phyloP scores from a whole-genome alignment of 1,140 invertebrate genomes.

The Diprion similis region DNA sequence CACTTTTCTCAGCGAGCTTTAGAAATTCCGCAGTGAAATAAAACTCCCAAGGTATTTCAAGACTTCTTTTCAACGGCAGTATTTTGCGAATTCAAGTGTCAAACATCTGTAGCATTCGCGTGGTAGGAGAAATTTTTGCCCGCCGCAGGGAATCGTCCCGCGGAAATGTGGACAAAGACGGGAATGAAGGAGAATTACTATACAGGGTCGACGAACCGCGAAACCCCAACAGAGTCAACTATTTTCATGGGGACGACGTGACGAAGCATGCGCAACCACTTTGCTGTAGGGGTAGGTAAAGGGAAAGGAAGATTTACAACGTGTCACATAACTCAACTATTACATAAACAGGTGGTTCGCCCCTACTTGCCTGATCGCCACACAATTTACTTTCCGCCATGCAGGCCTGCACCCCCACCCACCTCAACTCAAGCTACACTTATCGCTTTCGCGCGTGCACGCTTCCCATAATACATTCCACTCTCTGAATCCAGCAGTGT shows the following conservation, averaged over 20 bases:
- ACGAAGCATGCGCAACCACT: neutral
- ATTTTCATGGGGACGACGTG: neutral
- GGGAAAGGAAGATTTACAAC: neutral
- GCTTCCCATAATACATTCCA: neutral
- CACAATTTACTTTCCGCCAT: neutral
- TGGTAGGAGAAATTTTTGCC: too few relatives aligned
- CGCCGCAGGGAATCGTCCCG: too few relatives aligned
- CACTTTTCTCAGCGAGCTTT: too few relatives aligned
- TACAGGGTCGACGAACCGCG: too few relatives aligned
- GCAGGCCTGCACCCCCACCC: neutral
- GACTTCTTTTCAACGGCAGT: too few relatives aligned
- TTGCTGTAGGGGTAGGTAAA: neutral
- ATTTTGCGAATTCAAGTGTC: too few relatives aligned
- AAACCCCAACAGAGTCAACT: neutral
- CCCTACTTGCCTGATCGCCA: neutral
- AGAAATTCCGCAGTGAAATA: too few relatives aligned
- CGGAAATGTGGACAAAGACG: too few relatives aligned
- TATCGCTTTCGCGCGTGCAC: neutral
- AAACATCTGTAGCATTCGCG: too few relatives aligned
- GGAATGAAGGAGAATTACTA: too few relatives aligned
- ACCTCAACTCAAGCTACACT: neutral
- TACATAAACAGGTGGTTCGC: constrained; percentile 1
- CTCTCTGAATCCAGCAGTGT: too few relatives aligned
- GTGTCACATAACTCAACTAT: constrained; percentile 2
- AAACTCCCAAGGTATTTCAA: too few relatives aligned